These are phyloP conservation scores for Myrmophylax atrothorax DNA, from an alignment of 2,113 vertebrate species.

Conservation along the genomic window DNA sequence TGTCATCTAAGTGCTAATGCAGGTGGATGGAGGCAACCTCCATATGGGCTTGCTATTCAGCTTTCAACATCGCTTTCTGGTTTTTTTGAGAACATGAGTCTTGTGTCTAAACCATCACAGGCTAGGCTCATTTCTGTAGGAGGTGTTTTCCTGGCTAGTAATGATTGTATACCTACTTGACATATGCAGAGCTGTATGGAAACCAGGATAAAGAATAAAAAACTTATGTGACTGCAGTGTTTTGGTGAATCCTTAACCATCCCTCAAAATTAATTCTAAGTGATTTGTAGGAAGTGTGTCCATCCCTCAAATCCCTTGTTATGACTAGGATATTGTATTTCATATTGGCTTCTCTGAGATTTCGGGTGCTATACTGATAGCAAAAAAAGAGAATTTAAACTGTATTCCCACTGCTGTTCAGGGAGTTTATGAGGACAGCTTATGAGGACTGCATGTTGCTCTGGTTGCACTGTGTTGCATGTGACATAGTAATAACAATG, in stretches of 20 bases:
- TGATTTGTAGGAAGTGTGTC: neutral
- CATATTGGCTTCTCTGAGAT: neutral
- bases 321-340: neutral
- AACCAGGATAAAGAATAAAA: neutral
- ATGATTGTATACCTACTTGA: neutral
- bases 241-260: neutral
- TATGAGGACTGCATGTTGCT: neutral
- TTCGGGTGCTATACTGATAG: neutral
- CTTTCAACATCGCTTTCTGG: neutral
- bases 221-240: neutral
- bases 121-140: neutral
- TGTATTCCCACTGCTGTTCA: neutral
- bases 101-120: neutral
- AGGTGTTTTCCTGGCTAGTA: neutral
- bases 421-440: neutral
- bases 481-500: neutral
- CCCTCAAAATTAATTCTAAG: neutral
- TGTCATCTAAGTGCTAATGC: neutral
- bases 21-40: fast-evolving
- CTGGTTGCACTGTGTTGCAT: neutral
- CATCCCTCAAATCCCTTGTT: neutral
- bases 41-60: neutral
- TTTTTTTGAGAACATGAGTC: neutral
- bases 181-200: neutral
- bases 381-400: neutral